A percentile compares a stretch with the other conserved stretches of the same genome.
Evolutionary conservation across 2,888 invertebrate species (phyloP).

Genomic region (Mayetiola destructor): DNA sequence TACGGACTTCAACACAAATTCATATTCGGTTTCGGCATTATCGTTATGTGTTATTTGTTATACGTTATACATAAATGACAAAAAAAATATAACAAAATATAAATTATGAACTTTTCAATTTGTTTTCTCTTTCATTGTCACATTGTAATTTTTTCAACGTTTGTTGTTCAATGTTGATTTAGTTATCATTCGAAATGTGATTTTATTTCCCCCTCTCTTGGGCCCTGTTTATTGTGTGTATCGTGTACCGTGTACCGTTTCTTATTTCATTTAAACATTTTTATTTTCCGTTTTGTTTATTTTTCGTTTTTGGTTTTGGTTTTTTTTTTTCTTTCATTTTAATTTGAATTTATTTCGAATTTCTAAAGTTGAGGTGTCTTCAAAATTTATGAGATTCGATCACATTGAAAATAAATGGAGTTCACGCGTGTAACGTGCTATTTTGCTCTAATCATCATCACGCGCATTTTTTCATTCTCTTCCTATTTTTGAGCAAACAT

Average conservation of each 20-base stretch:
- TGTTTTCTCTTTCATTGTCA: neutral
- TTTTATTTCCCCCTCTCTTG: too few relatives aligned
- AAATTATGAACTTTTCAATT: neutral
- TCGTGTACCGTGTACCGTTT: too few relatives aligned
- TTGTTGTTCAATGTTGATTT: neutral
- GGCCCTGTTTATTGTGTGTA: too few relatives aligned
- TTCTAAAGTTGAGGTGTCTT: neutral
- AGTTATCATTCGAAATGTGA: constrained; percentile 1
- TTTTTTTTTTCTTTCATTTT: neutral
- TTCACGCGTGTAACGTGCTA: neutral
- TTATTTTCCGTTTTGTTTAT: neutral
- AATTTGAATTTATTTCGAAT: neutral
- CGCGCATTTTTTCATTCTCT: neutral
- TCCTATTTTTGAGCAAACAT: neutral
- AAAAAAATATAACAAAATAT: too few relatives aligned
- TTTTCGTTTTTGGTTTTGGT: too few relatives aligned
- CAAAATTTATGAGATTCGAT: constrained; percentile 1
- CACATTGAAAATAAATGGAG: neutral
- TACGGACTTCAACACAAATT: neutral
- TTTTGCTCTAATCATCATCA: constrained; percentile 4
- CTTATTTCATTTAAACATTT: too few relatives aligned
- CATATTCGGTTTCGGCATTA: neutral
- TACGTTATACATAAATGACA: too few relatives aligned
- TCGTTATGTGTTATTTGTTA: neutral
- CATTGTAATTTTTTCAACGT: neutral